These are phyloP conservation scores for Tinea semifulvella DNA, from an alignment of 2,888 invertebrate species.

Conservation along the genomic window DNA sequence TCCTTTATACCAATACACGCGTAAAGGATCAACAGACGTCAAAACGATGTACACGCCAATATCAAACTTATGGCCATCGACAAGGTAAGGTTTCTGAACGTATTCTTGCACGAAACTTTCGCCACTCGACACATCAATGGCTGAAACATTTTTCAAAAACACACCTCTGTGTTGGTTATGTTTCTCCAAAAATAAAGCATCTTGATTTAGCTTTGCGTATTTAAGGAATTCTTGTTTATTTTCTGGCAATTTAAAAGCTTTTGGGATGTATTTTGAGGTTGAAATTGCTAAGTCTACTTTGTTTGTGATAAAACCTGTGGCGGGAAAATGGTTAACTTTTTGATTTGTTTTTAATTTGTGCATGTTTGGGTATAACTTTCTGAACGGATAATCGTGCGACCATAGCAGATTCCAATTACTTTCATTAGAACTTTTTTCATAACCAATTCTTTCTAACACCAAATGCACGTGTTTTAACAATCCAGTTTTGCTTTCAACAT, in stretches of 20 bases:
- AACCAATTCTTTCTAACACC: slow-evolving; percentile 81
- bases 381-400: slow-evolving; percentile 94
- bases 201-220: slow-evolving; percentile 72
- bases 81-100: slow-evolving; percentile 85
- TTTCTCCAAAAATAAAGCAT: slow-evolving; percentile 87
- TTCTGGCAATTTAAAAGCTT: slow-evolving; percentile 86
- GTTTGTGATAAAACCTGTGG: slow-evolving; percentile 91
- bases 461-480: slow-evolving; percentile 83
- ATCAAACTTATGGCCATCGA: slow-evolving; percentile 96
- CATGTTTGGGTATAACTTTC: slow-evolving; percentile 55
- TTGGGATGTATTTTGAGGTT: slow-evolving; percentile 81
- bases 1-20: slow-evolving; percentile 88
- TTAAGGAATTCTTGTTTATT: slow-evolving; percentile 74
- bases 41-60: slow-evolving; percentile 94
- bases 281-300: slow-evolving; percentile 89
- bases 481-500: slow-evolving; percentile 69
- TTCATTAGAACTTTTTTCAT: slow-evolving; percentile 60
- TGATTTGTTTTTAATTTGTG: slow-evolving; percentile 75
- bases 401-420: slow-evolving; percentile 88
- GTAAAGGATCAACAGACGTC: slow-evolving; percentile 89
- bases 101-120: slow-evolving; percentile 93
- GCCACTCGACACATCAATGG: slow-evolving; percentile 74
- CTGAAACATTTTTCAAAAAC: slow-evolving; percentile 72
- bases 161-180: slow-evolving; percentile 92
- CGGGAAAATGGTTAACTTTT: slow-evolving; percentile 93